Conservation (phyloP, 2,888 invertebrate species). For the Eulithis prunata region DNA sequence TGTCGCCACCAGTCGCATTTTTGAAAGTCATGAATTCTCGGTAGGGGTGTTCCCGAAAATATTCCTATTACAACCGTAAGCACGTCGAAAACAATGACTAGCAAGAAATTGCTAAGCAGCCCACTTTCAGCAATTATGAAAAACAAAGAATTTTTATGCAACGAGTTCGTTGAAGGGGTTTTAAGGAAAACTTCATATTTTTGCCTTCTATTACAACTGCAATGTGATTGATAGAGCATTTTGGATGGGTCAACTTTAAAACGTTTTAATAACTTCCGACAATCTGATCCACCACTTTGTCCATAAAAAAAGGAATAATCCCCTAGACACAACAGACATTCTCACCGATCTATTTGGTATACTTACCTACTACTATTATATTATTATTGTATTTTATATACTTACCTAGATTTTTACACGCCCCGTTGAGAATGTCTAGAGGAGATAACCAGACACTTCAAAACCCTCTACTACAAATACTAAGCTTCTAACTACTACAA, state of each 20-base stretch:
- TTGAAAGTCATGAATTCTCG: slow-evolving; percentile 73
- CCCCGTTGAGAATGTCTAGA: too few species aligned
- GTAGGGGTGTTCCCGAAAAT: slow-evolving; percentile 69
- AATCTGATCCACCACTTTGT: too few species aligned
- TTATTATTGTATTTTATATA: too few species aligned
- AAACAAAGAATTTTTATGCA: slow-evolving; percentile 82
- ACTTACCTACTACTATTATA: too few species aligned
- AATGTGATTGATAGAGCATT: not conserved
- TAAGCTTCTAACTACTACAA: slow-evolving; percentile 11
- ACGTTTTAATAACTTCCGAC: not conserved
- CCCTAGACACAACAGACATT: too few species aligned
- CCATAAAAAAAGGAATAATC: too few species aligned
- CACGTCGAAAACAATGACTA: slow-evolving; percentile 81
- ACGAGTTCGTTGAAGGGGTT: slow-evolving; percentile 45
- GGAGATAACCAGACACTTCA: too few species aligned
- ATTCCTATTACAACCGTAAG: slow-evolving; percentile 70
- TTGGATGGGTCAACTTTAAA: not conserved
- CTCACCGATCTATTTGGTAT: too few species aligned
- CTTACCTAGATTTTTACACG: not conserved
- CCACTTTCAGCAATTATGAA: slow-evolving; percentile 80
- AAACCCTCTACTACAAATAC: slow-evolving; percentile 2
- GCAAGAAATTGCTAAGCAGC: slow-evolving; percentile 76
- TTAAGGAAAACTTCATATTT: slow-evolving; percentile 2
- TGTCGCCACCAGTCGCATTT: slow-evolving; percentile 59
- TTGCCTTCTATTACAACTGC: not conserved